Evolutionary conservation across 2,888 invertebrate genomes (phyloP).

Genomic region (Catonia carolina): DNA sequence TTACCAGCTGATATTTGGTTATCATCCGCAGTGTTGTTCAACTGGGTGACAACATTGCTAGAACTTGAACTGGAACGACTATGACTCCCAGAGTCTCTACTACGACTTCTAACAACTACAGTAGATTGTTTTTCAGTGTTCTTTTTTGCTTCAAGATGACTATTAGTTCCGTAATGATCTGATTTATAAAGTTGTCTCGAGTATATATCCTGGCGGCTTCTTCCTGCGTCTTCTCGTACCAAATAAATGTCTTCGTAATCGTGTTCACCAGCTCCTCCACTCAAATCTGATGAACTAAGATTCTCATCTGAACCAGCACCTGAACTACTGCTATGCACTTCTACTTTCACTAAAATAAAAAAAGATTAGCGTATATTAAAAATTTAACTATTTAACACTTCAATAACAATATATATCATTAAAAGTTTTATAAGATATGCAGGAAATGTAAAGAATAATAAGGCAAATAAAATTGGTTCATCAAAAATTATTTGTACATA

Average conservation of each 20-base stretch:
- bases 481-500: no score
- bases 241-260: conserved; percentile 79
- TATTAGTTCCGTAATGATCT: no score
- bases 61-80: conserved; percentile 56
- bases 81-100: conserved; percentile 62
- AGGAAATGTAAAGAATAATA: no score
- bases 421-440: no score
- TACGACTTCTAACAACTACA: conserved; percentile 27
- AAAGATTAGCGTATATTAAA: conserved; percentile 9
- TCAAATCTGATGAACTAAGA: conserved; percentile 51
- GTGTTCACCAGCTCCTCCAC: conserved; percentile 53
- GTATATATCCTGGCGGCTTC: no score
- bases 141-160: no score
- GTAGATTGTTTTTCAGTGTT: no score
- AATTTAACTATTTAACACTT: no score
- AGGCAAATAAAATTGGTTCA: no score
- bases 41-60: conserved; percentile 44
- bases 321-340: conserved; percentile 61
- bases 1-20: conserved; percentile 19
- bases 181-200: no score
- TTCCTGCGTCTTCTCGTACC: conserved; percentile 43
- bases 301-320: conserved; percentile 59
- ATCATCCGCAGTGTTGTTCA: conserved; percentile 1
- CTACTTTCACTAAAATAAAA: conserved; percentile 65
- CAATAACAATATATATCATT: no score